phyloP scores from a whole-genome alignment of 2,797 vertebrate genomes.

The Danio albolineatus region DNA sequence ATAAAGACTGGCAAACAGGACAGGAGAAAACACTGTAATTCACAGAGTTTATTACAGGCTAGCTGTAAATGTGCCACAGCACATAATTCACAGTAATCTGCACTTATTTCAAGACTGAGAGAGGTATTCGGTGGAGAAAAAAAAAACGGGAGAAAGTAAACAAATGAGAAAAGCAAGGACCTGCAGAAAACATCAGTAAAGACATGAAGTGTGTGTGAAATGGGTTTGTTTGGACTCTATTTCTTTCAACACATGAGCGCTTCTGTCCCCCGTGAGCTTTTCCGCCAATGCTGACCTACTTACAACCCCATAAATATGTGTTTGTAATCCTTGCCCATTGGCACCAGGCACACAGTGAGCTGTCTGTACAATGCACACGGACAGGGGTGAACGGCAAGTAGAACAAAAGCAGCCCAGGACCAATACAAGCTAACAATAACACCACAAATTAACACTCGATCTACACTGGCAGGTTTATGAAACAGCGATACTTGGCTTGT shows the following conservation, averaged over 20 bases:
- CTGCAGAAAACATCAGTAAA: conserved; percentile 42
- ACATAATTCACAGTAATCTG: conserved; percentile 29
- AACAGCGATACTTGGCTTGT: no score
- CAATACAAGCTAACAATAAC: neutral
- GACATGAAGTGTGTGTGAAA: conserved; percentile 49
- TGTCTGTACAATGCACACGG: conserved; percentile 20
- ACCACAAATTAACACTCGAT: neutral
- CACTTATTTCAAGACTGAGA: neutral
- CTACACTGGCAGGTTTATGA: no score
- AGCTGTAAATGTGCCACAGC: conserved; percentile 21
- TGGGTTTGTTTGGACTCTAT: conserved; percentile 54
- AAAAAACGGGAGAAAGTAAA: neutral
- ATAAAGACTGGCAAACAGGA: conserved; percentile 5
- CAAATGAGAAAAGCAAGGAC: conserved; percentile 14
- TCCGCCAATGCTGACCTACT: conserved; percentile 77
- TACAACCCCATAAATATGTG: conserved; percentile 70
- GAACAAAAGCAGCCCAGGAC: conserved; percentile 1
- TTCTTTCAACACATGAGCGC: conserved; percentile 67
- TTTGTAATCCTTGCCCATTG: conserved; percentile 63
- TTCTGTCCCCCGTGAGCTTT: conserved; percentile 65
- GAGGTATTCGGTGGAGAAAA: conserved; percentile 6
- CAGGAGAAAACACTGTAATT: conserved; percentile 21
- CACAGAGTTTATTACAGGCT: conserved; percentile 34
- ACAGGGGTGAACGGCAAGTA: neutral
- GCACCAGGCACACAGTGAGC: conserved; percentile 38